Conservation (phyloP, 2,888 invertebrate genomes). For the Cosmia trapezina region DNA sequence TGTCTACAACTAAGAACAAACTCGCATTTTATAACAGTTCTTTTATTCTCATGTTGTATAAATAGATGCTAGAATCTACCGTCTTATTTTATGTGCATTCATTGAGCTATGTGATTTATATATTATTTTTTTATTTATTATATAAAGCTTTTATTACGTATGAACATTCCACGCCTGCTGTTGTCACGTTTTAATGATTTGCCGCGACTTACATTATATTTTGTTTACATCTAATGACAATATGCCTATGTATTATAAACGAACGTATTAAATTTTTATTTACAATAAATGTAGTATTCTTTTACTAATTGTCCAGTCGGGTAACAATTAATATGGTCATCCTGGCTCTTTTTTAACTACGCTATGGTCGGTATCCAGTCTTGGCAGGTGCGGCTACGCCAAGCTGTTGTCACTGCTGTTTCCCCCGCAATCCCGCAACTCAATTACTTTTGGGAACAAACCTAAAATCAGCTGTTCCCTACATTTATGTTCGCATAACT, state of each 20-base stretch:
- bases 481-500: too few relatives aligned
- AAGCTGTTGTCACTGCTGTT: background rate
- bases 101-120: slow-evolving; percentile 34
- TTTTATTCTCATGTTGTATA: slow-evolving; percentile 25
- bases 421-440: background rate
- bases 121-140: slow-evolving; percentile 24
- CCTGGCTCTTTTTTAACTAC: background rate
- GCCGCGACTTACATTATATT: slow-evolving; percentile 64
- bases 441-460: background rate
- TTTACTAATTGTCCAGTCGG: background rate
- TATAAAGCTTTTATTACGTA: slow-evolving; percentile 37
- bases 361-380: background rate
- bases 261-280: slow-evolving; percentile 72
- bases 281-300: slow-evolving; percentile 34
- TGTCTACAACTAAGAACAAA: slow-evolving; percentile 41
- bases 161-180: slow-evolving; percentile 71
- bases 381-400: background rate
- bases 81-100: slow-evolving; percentile 25
- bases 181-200: slow-evolving; percentile 68
- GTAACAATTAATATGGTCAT: background rate
- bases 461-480: too few relatives aligned
- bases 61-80: slow-evolving; percentile 25
- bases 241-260: slow-evolving; percentile 77
- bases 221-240: slow-evolving; percentile 77
- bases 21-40: slow-evolving; percentile 42